A percentile compares a stretch with the other conserved stretches of the same genome.
phyloP scores from a whole-genome alignment of 2,113 vertebrate species.

The Hyla sarda region DNA sequence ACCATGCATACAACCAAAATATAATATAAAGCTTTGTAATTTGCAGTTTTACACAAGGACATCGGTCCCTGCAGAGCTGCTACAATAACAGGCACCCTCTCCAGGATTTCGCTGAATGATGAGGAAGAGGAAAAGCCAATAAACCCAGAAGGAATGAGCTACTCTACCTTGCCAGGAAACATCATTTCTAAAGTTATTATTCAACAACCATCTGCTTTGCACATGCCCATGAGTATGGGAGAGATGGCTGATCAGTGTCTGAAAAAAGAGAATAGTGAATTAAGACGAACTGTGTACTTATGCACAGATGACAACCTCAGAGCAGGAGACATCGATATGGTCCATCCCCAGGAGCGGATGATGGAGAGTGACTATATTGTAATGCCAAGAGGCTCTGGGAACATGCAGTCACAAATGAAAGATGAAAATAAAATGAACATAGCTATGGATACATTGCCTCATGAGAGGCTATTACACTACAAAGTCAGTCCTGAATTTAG shows the following conservation, averaged over 20 bases:
- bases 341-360: constrained; percentile 87
- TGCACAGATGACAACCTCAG: constrained; percentile 94
- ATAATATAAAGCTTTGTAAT: constrained; percentile 62
- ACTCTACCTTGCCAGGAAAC: constrained; percentile 95
- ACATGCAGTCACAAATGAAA: constrained; percentile 86
- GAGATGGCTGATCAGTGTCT: constrained; percentile 90
- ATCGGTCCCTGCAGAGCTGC: constrained; percentile 95
- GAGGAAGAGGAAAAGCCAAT: constrained; percentile 91
- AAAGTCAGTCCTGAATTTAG: constrained; percentile 94
- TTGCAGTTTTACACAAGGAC: constrained; percentile 95
- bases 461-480: constrained; percentile 96
- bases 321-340: constrained; percentile 90
- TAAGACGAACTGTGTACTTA: constrained; percentile 94
- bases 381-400: constrained; percentile 89
- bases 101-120: constrained; percentile 96
- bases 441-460: constrained; percentile 91
- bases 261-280: constrained; percentile 85
- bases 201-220: constrained; percentile 91
- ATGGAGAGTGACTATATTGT: constrained; percentile 99
- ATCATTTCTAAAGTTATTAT: constrained; percentile 99
- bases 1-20: neutral
- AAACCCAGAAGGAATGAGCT: constrained; percentile 90
- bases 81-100: constrained; percentile 95
- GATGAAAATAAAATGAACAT: constrained; percentile 95
- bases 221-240: constrained; percentile 91